These are phyloP conservation scores for Melanostigma gelatinosum DNA, from an alignment of 2,113 vertebrate genomes.

Conservation along the genomic window DNA sequence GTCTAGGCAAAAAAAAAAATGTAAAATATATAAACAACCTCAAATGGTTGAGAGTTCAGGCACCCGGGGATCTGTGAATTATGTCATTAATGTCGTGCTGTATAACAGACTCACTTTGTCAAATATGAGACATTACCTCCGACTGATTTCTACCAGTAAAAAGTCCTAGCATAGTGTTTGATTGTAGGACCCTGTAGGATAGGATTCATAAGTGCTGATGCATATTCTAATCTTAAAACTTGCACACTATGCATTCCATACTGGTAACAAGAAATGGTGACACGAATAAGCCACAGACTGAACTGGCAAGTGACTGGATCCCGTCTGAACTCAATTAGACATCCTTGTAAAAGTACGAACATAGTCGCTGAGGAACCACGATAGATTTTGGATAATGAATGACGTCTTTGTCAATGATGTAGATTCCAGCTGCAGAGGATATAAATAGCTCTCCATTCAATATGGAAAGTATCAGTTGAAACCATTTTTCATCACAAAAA, in stretches of 20 bases:
- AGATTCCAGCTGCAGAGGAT: not conserved
- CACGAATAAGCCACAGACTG: not conserved
- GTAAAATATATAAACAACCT: not conserved
- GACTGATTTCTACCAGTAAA: not conserved
- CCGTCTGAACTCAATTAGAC: not conserved
- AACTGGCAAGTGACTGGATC: not conserved
- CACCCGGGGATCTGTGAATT: slow-evolving; percentile 19
- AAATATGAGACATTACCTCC: not conserved
- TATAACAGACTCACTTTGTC: not conserved
- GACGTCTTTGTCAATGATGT: not conserved
- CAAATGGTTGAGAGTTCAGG: not conserved
- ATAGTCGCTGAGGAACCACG: not conserved
- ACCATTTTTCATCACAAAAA: not conserved
- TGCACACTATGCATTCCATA: not conserved
- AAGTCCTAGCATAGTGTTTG: not conserved
- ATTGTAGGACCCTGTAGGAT: not conserved
- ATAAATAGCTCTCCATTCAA: not conserved
- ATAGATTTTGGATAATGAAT: not conserved
- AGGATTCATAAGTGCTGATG: not conserved
- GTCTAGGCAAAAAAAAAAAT: not conserved
- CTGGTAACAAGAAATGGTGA: not conserved
- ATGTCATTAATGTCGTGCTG: slow-evolving; percentile 9
- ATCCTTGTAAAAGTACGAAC: not conserved
- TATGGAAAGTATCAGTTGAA: not conserved
- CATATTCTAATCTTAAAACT: not conserved